phyloP scores from a whole-genome alignment of 2,797 vertebrate genomes.

The Amphiprion clarkii region DNA sequence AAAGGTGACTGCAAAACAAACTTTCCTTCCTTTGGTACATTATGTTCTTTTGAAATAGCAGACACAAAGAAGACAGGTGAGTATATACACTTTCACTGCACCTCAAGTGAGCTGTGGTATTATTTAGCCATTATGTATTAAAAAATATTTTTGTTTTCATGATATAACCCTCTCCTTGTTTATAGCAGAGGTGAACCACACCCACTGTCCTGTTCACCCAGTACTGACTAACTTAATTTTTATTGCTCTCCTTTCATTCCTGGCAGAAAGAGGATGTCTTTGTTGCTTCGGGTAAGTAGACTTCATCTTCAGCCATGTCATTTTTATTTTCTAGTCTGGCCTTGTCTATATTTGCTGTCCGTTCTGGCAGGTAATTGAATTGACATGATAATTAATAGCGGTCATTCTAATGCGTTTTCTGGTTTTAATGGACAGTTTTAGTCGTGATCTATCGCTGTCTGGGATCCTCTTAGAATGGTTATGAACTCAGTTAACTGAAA shows the following conservation, averaged over 20 bases:
- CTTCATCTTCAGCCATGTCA: conserved; percentile 42
- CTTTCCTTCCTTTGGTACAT: too few species aligned
- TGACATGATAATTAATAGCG: neutral
- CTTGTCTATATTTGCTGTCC: conserved; percentile 35
- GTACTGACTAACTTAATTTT: conserved; percentile 75
- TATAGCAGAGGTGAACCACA: conserved; percentile 53
- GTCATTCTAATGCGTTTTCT: conserved; percentile 1
- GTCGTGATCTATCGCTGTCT: neutral
- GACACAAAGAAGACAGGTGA: conserved; percentile 1
- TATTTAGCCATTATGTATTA: conserved; percentile 23
- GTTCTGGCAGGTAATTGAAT: conserved; percentile 21
- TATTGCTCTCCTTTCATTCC: conserved; percentile 78
- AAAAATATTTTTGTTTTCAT: conserved; percentile 40
- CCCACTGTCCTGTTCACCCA: conserved; percentile 50
- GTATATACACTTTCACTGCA: conserved; percentile 20
- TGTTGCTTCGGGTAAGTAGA: conserved; percentile 84
- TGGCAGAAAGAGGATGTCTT: conserved; percentile 84
- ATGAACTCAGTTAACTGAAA: neutral
- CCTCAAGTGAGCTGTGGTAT: conserved; percentile 50
- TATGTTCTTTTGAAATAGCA: neutral
- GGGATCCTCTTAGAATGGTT: neutral
- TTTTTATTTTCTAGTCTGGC: conserved; percentile 30
- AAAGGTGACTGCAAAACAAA: neutral
- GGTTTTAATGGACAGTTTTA: conserved; percentile 26
- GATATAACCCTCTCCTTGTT: conserved; percentile 60